These are phyloP conservation scores for Pseudochaenichthys georgianus DNA, from an alignment of 2,797 vertebrate genomes.

Conservation along the genomic window DNA sequence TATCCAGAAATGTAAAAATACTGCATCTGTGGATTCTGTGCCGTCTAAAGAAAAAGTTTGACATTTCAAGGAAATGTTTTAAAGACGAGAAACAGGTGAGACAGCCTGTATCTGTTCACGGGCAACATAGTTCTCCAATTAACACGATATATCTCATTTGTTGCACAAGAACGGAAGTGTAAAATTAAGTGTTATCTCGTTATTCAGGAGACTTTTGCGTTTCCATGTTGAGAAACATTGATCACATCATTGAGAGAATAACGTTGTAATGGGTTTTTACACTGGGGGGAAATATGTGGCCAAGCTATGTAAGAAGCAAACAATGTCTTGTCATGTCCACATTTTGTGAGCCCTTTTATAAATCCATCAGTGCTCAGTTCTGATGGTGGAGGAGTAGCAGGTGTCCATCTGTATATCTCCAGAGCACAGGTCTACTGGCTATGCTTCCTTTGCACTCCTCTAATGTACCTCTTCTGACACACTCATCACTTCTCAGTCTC, in stretches of 20 bases:
- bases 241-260: neutral
- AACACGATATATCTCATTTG: neutral
- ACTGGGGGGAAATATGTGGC: neutral
- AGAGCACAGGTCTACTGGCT: neutral
- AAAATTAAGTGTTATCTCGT: neutral
- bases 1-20: neutral
- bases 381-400: neutral
- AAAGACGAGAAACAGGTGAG: too few species aligned
- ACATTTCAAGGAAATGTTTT: neutral
- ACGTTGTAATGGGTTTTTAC: neutral
- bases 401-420: neutral
- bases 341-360: conserved; percentile 10
- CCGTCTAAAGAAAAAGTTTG: neutral
- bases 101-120: neutral
- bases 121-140: neutral
- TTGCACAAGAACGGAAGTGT: neutral
- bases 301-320: neutral
- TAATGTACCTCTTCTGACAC: conserved; percentile 10
- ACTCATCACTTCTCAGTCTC: conserved; percentile 2
- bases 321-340: neutral
- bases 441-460: neutral
- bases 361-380: neutral
- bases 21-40: neutral
- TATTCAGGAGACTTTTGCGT: neutral
- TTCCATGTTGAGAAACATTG: neutral